Evolutionary conservation across 2,888 invertebrate species (phyloP).

Genomic region (Tetrapedia diversipes): DNA sequence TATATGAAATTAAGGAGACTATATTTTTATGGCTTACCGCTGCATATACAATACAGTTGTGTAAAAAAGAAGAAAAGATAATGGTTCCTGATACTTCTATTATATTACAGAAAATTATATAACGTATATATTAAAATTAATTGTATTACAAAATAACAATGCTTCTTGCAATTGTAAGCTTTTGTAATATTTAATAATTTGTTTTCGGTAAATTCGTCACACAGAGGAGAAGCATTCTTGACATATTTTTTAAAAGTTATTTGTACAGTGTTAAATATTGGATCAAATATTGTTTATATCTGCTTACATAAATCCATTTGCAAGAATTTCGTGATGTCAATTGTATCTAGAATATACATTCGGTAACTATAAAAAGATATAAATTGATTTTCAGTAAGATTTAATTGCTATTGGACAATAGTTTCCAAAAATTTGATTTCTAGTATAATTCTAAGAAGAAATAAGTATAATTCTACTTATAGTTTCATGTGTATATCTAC

Average conservation of each 20-base stretch:
- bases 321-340: constrained; percentile 8
- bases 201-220: neutral
- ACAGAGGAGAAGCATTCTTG: neutral
- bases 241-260: constrained; percentile 3
- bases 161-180: constrained; percentile 34
- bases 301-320: constrained; percentile 24
- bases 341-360: constrained; percentile 7
- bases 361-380: neutral
- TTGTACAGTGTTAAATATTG: constrained; percentile 23
- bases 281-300: constrained; percentile 7
- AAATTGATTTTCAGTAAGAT: constrained; percentile 2
- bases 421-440: constrained; percentile 32
- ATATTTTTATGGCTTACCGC: constrained; percentile 56
- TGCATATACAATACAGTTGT: constrained; percentile 38
- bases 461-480: constrained; percentile 48
- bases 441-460: too few species aligned
- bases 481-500: constrained; percentile 40
- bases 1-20: constrained; percentile 42
- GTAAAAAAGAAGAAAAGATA: constrained; percentile 32
- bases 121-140: constrained; percentile 35
- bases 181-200: too few species aligned
- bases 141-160: constrained; percentile 16
- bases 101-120: constrained; percentile 44
- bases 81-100: constrained; percentile 55
- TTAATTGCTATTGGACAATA: constrained; percentile 4